Evolutionary conservation across 37 sponge, comb jelly and placozoan species (phyloP).

Genomic region (Beroe ovata): DNA sequence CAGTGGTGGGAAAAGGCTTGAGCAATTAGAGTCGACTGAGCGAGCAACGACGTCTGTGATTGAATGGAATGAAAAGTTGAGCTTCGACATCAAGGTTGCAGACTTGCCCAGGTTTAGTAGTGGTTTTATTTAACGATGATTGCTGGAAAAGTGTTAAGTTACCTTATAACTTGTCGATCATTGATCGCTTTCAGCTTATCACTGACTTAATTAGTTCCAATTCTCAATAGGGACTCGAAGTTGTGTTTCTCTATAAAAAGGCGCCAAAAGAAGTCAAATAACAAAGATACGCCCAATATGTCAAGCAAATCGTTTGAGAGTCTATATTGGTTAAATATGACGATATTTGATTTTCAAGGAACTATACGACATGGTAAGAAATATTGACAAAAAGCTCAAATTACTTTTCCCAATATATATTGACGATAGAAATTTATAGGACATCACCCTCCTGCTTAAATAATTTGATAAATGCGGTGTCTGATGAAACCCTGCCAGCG

Average conservation of each 20-base stretch:
- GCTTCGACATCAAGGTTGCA: background rate
- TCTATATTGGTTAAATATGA: slow-evolving; percentile 18
- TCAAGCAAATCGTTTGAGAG: background rate
- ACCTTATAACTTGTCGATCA: too few species aligned
- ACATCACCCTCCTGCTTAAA: too few species aligned
- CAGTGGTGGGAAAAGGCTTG: slow-evolving; percentile 8
- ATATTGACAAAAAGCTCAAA: too few species aligned
- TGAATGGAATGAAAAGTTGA: slow-evolving; percentile 56
- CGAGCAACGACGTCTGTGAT: slow-evolving; percentile 22
- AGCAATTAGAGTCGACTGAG: slow-evolving; percentile 13
- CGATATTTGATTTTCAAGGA: slow-evolving; percentile 11
- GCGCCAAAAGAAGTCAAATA: background rate
- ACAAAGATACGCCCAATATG: background rate
- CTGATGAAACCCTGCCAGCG: too few species aligned
- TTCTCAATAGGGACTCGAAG: slow-evolving; percentile 27
- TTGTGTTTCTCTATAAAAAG: slow-evolving; percentile 18
- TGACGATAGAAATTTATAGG: too few species aligned
- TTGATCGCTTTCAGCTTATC: too few species aligned
- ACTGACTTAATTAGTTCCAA: too few species aligned
- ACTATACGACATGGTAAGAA: slow-evolving; percentile 1
- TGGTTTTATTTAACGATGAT: too few species aligned
- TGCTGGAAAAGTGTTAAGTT: too few species aligned
- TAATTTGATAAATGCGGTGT: too few species aligned
- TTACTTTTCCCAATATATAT: too few species aligned
- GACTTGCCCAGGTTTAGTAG: slow-evolving; percentile 37